Evolutionary conservation across 2,797 vertebrate species (phyloP).

Genomic region (Remorina albescens): DNA sequence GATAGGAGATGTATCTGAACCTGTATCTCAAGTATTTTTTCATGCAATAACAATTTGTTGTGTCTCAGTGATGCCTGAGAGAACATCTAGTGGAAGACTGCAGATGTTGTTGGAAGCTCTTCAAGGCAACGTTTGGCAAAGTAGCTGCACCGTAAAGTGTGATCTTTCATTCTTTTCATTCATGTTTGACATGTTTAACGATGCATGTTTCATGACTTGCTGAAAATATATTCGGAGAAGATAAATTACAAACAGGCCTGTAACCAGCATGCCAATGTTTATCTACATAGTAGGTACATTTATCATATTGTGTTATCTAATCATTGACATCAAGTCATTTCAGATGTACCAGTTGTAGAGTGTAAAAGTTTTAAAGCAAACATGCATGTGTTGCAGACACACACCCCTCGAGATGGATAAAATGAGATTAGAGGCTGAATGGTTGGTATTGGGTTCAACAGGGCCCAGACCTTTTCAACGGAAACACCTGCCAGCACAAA

Average conservation of each 20-base stretch:
- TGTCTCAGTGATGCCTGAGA: slow-evolving; percentile 11
- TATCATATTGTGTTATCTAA: background rate
- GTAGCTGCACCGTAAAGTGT: background rate
- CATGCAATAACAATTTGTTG: slow-evolving; percentile 21
- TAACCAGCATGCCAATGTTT: background rate
- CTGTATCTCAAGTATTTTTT: slow-evolving; percentile 49
- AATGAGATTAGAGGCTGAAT: slow-evolving; percentile 35
- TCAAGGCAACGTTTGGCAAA: background rate
- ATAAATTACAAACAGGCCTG: too few species aligned
- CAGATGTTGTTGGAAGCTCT: slow-evolving; percentile 2
- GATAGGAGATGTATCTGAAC: slow-evolving; percentile 40
- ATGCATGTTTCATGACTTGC: background rate
- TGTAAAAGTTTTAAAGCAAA: slow-evolving; percentile 3
- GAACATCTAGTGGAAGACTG: background rate
- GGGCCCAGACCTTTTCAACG: slow-evolving; percentile 27
- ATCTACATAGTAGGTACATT: fast-evolving
- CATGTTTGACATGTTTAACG: background rate
- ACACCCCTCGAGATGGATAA: slow-evolving; percentile 16
- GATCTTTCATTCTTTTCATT: background rate
- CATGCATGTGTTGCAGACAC: slow-evolving; percentile 16
- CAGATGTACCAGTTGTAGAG: background rate
- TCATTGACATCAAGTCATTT: background rate
- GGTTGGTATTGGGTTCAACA: slow-evolving; percentile 13
- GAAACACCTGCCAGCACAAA: slow-evolving; percentile 28
- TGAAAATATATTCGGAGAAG: too few species aligned